Evolutionary conservation across 2,113 vertebrate genomes (phyloP).

Genomic region (Zapus hudsonius): DNA sequence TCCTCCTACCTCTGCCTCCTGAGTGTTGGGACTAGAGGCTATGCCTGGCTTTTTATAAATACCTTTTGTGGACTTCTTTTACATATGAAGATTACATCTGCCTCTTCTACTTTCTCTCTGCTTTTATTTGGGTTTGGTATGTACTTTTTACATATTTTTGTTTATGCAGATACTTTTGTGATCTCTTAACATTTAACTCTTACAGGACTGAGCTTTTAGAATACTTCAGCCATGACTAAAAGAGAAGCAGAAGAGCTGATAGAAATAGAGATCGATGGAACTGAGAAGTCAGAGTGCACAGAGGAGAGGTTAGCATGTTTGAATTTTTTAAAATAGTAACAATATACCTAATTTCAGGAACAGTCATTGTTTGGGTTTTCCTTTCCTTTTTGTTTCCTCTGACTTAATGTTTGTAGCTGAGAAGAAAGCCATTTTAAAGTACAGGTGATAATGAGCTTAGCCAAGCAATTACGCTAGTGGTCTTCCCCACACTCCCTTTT

Average conservation of each 20-base stretch:
- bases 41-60: too few relatives aligned
- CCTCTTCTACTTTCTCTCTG: background rate
- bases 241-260: conserved; percentile 97
- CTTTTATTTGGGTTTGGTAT: conserved; percentile 37
- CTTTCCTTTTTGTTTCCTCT: background rate
- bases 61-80: background rate
- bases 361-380: background rate
- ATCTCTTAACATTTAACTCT: conserved; percentile 70
- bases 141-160: conserved; percentile 3
- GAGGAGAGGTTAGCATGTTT: conserved; percentile 93
- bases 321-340: background rate
- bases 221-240: conserved; percentile 93
- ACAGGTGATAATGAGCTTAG: background rate
- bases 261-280: conserved; percentile 99
- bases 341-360: background rate
- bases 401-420: conserved; percentile 15
- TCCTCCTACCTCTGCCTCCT: too few relatives aligned
- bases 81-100: background rate
- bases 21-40: too few relatives aligned
- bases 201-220: conserved; percentile 77
- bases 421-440: conserved; percentile 31
- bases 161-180: conserved; percentile 33
- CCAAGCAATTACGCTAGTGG: background rate
- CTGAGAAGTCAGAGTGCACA: conserved; percentile 95
- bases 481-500: background rate